Evolutionary conservation across 2,797 vertebrate genomes (phyloP), one percentile per base, ranked within the genome.

Genomic region (Hemitrygon akajei): DNA sequence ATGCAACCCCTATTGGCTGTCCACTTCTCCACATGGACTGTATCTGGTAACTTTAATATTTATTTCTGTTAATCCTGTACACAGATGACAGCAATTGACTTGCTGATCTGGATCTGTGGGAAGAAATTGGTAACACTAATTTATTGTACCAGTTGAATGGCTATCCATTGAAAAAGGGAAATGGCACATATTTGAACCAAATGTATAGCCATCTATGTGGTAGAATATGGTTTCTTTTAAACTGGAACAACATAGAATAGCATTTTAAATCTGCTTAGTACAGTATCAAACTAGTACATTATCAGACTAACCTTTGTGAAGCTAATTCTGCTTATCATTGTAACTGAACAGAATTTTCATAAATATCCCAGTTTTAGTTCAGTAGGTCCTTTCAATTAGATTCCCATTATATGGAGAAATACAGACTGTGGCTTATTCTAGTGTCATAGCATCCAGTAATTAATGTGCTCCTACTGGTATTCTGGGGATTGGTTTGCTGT

Each of bases 111-210:
- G 7, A 37, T 69, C n/a, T 89, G 14, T 89, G 30, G 60, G 60
- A 89, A 25, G n/a, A 69, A 69, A 89, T 89, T 69, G 18, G 86
- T 69, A 89, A 89, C 84, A 89, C 86, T 89, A 87, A 87, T 87
- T 87, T 34, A 89, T 89, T 69, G 66, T 34, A 89, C 86, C 63
- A 69, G 37, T 89, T 69, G 6, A 89, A 37, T 69, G 63, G 63
- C 37, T 89, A 7, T 37, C n/a, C 63, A 63, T 89, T 89, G 6
- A 69, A 87, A 87, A 87, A 89, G 86, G 86, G 86, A 89, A 69
- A 69, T 69, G n/a, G 7, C 66, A 34, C 30, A 34, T 87, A 66
- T 66, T 87, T 87, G n/a, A 60, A 66, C n/a, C n/a, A 89, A 66
- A 37, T 69, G 60, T n/a, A 37, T 89, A 63, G 86, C 66, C 86